These are phyloP conservation scores for Anguilla anguilla DNA, from an alignment of 2,797 vertebrate genomes.

Conservation along the genomic window DNA sequence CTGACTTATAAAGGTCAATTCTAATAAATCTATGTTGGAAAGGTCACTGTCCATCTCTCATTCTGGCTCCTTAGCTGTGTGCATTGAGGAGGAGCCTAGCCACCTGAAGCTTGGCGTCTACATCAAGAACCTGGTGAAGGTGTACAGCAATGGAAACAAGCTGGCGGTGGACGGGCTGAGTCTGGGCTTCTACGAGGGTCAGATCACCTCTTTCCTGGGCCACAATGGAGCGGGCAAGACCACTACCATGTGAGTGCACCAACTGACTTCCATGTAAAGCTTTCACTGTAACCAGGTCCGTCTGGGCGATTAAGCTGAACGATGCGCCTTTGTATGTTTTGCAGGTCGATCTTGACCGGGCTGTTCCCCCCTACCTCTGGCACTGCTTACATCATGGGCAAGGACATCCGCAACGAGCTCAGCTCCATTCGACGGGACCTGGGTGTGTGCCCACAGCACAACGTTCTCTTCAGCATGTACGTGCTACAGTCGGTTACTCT, in stretches of 20 bases:
- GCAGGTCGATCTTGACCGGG: conserved; percentile 96
- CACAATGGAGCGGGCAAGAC: conserved; percentile 99
- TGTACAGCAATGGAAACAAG: conserved; percentile 94
- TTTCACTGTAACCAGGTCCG: not conserved
- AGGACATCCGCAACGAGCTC: conserved; percentile 91
- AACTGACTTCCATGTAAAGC: not conserved
- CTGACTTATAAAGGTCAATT: not conserved
- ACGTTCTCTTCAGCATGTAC: conserved; percentile 93
- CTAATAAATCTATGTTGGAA: not conserved
- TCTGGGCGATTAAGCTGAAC: not conserved
- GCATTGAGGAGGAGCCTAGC: conserved; percentile 89
- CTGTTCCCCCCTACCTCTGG: conserved; percentile 95
- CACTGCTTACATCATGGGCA: conserved; percentile 94
- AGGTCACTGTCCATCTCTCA: conserved; percentile 14
- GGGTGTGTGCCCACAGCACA: conserved; percentile 96
- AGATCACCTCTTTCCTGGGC: conserved; percentile 96
- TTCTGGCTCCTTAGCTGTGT: conserved; percentile 70
- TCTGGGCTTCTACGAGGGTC: conserved; percentile 93
- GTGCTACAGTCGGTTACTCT: conserved; percentile 38
- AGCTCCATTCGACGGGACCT: conserved; percentile 89
- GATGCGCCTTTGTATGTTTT: conserved; percentile 6
- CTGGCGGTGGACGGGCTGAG: conserved; percentile 91
- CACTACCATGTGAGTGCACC: conserved; percentile 90
- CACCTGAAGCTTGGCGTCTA: conserved; percentile 92
- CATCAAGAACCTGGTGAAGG: conserved; percentile 93